Base-by-base conservation (phyloP, 2,888 invertebrate genomes). In the Tineola bisselliella region DNA sequence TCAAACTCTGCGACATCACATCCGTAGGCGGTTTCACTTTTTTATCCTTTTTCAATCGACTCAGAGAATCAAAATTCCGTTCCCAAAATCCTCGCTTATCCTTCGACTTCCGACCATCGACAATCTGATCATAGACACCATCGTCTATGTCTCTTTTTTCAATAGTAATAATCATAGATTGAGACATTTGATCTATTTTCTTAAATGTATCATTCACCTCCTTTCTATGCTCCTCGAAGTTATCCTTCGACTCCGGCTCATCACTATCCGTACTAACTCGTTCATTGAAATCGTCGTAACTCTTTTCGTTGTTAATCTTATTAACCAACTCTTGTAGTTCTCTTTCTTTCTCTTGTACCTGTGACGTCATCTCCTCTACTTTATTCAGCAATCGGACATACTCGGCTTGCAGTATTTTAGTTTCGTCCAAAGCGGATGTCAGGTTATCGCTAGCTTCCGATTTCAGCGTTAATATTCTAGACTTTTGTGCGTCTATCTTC, bases 401-500 rank as follows among this genome's bases (percentile, higher is more conserved):
- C 62, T 92, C 90, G n/a, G 91, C 88, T 71, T 93, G 91, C 1
- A 94, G 77, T 44, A 89, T 84, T 75, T 90, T 91, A 4, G 91
- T 91, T 73, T 93, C 93, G 68, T 89, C 90, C 58, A 89, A 87
- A 0, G 93, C 93, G 25, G 91, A 90, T 56, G 88, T 90, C 59
- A 91, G 79, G 64, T 91, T 90, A 68, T 90, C 89, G 61, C 87
- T 87, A 8, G 90, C 90, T 75, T 93, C 92, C 4, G 89, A 88
- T 69, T 92, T 91, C 6, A 93, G 78, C 33, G 91, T 90, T 61
- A 89, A 84, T 65, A 93, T 87, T 67, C 91, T 88, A 8, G 84
- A 80, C 72, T 90, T 90, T 70, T 92, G 88, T 10, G 89, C 83
- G 63, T 93, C 92, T 6, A 93, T 91, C 72, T 90, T 90, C 66